Evolutionary conservation across 1,140 invertebrate genomes (phyloP), one percentile per base, ranked within the genome.

Genomic region (Lordiphosa stackelbergi): DNA sequence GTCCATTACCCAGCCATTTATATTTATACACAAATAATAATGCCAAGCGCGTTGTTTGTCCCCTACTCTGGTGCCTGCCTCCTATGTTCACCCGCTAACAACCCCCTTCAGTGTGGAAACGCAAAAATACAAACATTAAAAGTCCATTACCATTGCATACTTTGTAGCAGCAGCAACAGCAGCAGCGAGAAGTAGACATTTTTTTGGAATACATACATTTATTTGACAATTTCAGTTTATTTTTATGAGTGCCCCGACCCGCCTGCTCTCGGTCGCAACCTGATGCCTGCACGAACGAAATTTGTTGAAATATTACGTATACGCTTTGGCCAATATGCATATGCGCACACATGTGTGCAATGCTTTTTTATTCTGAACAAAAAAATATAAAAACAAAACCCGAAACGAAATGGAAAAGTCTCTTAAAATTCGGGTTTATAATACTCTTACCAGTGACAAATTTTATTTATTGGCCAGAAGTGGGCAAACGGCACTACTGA

Each of bases 131-230:
- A 60, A 74, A 74, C 71, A 74, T 74, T 74, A 74, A 74, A 74
- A 74, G 71, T 74, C 71, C 71, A 74, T 74, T 74, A 74, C 65
- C 65, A 68, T 57, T 56, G 69, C 70, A 73, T 65, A 73, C 54
- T 73, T 64, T 73, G 56, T 40, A 65, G 34, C 35, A 57, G 28
- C 36, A 60, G 24, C 48, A 59, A 4, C 19, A 19, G 19, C 16
- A 16, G 16, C 19, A 19, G 19, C 19, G 19, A 19, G 60, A 65
- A 47, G 62, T 55, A 40, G 56, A 66, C 48, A 51, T 53, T 70
- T 66, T 51, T 69, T 73, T 57, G 38, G 69, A 73, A 73, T 66
- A 66, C 63, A 73, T 73, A 72, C 70, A 73, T 72, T 68, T 73
- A 72, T 73, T 69, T 60, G 55, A 72, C 56, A 73, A 49, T 72